Evolutionary conservation across 2,888 invertebrate species (phyloP).

Genomic region (Entomobrya proxima): DNA sequence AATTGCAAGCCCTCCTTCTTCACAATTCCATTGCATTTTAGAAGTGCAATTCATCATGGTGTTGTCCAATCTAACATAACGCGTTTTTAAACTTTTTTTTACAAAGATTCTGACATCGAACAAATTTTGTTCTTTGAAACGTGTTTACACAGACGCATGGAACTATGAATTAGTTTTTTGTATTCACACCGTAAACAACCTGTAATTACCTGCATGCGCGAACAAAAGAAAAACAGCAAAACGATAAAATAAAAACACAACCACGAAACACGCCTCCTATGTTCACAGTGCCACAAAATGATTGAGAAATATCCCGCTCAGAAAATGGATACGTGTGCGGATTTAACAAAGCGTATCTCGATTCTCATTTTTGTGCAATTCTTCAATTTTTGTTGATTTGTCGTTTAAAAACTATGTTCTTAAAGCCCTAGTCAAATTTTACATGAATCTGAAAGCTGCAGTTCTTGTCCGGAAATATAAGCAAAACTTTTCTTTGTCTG

Average conservation of each 20-base stretch:
- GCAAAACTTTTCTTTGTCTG: no score
- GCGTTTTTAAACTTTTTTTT: background rate
- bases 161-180: background rate
- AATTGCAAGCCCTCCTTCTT: background rate
- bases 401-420: no score
- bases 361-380: no score
- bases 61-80: constrained; percentile 5
- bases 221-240: constrained; percentile 1
- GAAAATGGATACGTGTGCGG: no score
- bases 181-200: constrained; percentile 7
- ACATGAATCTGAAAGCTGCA: no score
- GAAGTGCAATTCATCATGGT: constrained; percentile 20
- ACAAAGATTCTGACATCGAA: background rate
- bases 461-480: no score
- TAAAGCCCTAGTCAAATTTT: no score
- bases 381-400: no score
- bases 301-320: no score
- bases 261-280: background rate
- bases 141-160: constrained; percentile 7
- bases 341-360: no score
- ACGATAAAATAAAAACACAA: background rate
- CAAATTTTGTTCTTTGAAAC: constrained; percentile 16
- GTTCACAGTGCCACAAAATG: background rate
- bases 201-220: constrained; percentile 46
- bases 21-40: constrained; percentile 24